Evolutionary conservation across 2,888 invertebrate genomes (phyloP), one percentile per base, ranked within the genome.

Genomic region (Drosophila buzzatii): DNA sequence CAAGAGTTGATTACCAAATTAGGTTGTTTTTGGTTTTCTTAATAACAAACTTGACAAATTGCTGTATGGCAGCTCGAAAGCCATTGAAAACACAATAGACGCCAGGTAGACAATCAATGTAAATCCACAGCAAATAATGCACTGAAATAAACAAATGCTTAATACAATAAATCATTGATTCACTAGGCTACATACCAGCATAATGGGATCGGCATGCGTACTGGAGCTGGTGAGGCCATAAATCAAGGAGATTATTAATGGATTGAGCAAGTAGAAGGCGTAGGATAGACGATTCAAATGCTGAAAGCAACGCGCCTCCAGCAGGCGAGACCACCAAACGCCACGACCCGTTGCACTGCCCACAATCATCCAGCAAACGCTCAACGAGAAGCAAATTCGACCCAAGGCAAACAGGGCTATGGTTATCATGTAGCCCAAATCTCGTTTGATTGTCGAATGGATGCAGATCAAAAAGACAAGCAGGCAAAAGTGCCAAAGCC

Each of bases 261-360:
- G 95, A 93, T 95, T 95, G 20, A 95, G 70, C 18, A 95, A 91
- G 87, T 95, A 95, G 47, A 94, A 94, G 52, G 94, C 94, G 82
- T 94, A 95, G 0, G 95, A 94, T 45, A 95, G 81, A 72, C 94
- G 93, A 81, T 94, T 95, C 2, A 95, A 39, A 53, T 93, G 93
- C 62, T 93, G 92, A 57, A 93, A 93, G 2, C 89, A 74, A 16
- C 90, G 89, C 16, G 87, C 81, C 72, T 93, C 93, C 53, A 93
- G 66, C 16, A 93, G 73, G n/a, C 92, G 90, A 0, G 92, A 93
- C 93, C 93, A 93, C 91, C 92, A 91, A 4, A 85, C 91, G 14
- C 92, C 94, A 65, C 95, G 93, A 16, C 94, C 94, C 2, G 94
- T 94, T 44, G 93, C 93, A 81, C 95, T 95, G 44, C 95, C 95